A percentile compares a stretch with the other conserved stretches of the same genome.
phyloP scores from a whole-genome alignment of 2,797 vertebrate genomes.

The Scyliorhinus canicula region DNA sequence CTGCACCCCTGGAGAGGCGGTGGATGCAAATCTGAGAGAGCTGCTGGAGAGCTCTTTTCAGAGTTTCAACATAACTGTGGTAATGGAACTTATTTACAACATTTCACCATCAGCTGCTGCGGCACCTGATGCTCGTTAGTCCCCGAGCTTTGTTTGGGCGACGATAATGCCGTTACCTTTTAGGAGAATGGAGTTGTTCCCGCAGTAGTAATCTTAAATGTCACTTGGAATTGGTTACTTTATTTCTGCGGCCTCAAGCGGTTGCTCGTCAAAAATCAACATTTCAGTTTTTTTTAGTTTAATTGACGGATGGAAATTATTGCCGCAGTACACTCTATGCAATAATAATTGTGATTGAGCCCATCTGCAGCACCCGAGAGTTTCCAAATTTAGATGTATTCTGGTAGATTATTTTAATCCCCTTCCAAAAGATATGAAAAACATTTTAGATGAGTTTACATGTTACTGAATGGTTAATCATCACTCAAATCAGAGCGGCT shows the following conservation, averaged over 20 bases:
- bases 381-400: background rate
- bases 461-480: background rate
- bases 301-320: background rate
- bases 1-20: background rate
- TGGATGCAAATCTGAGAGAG: background rate
- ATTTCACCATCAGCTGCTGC: background rate
- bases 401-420: background rate
- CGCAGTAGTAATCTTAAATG: background rate
- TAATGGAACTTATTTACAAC: background rate
- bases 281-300: too few species aligned
- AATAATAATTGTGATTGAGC: background rate
- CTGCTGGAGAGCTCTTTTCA: background rate
- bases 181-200: background rate
- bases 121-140: background rate
- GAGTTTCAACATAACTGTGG: background rate
- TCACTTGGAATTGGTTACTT: background rate
- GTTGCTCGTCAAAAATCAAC: background rate
- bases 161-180: background rate
- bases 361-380: background rate
- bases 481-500: background rate
- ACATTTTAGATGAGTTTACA: background rate
- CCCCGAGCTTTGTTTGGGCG: background rate
- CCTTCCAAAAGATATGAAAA: background rate
- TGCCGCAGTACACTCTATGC: background rate
- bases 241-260: background rate